Evolutionary conservation across 2,888 invertebrate genomes (phyloP).

Genomic region (Tribolium freemani): DNA sequence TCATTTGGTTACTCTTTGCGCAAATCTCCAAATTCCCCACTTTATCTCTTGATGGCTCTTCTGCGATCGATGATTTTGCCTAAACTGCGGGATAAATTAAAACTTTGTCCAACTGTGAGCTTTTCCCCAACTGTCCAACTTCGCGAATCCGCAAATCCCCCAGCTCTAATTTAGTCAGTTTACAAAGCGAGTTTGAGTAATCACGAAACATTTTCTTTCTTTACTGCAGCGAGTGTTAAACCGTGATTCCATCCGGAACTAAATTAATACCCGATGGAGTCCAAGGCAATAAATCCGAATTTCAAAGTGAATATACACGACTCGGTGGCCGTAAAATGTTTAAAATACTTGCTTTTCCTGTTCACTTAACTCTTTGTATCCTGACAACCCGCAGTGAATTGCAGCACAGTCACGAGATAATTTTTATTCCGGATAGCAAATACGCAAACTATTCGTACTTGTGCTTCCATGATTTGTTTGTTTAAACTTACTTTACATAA

Average conservation of each 20-base stretch:
- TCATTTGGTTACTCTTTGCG: too few species aligned
- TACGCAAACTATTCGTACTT: slow-evolving; percentile 57
- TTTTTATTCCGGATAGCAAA: slow-evolving; percentile 55
- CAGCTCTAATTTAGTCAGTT: background rate
- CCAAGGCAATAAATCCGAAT: slow-evolving; percentile 7
- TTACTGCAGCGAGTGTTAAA: background rate
- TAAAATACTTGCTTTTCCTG: slow-evolving; percentile 57
- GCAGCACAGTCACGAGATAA: slow-evolving; percentile 57
- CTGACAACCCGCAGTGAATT: slow-evolving; percentile 55
- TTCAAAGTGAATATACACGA: slow-evolving; percentile 9
- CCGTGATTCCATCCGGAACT: background rate
- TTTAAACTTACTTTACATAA: slow-evolving; percentile 56
- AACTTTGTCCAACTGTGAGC: background rate
- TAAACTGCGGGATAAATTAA: background rate
- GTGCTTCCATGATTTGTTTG: slow-evolving; percentile 58
- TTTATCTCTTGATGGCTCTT: too few species aligned
- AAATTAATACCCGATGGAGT: background rate
- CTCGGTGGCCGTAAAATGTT: slow-evolving; percentile 46
- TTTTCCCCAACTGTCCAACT: background rate
- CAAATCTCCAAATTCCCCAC: too few species aligned
- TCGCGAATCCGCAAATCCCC: background rate
- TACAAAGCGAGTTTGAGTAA: background rate
- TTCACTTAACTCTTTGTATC: slow-evolving; percentile 54
- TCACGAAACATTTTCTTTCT: background rate
- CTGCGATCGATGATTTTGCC: too few species aligned